These are phyloP conservation scores for Drosophila koepferae DNA, from an alignment of 2,888 invertebrate genomes.

Conservation along the genomic window DNA sequence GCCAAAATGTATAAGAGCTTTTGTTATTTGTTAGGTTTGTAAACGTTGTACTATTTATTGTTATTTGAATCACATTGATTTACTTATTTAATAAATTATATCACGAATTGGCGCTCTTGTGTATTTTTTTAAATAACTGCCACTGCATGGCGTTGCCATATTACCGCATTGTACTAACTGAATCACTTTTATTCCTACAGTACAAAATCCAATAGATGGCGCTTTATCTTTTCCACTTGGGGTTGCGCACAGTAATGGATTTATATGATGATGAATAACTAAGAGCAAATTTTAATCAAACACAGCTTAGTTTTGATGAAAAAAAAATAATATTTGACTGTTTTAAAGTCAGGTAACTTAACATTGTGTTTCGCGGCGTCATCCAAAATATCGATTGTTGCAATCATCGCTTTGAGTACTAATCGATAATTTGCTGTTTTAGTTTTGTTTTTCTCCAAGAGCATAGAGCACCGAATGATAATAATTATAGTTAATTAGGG, in stretches of 20 bases:
- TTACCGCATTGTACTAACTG: background rate
- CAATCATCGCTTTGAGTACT: background rate
- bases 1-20: constrained; percentile 83
- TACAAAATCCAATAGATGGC: constrained; percentile 11
- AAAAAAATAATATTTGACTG: too few species aligned
- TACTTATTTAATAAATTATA: constrained; percentile 51
- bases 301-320: too few species aligned
- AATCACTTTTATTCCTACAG: background rate
- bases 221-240: background rate
- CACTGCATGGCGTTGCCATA: constrained; percentile 14
- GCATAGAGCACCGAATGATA: background rate
- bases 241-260: background rate
- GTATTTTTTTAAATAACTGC: background rate
- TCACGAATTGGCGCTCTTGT: background rate
- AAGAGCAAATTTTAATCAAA: background rate
- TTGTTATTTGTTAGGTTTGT: constrained; percentile 82
- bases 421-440: background rate
- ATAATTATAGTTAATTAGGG: background rate
- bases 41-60: constrained; percentile 25
- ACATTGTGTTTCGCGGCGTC: too few species aligned
- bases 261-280: too few species aligned
- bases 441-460: too few species aligned
- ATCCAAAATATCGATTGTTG: background rate
- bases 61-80: constrained; percentile 82
- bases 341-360: too few species aligned